A percentile compares a stretch with the other conserved stretches of the same genome.
These are phyloP conservation scores for Caenorhabditis remanei DNA, from an alignment of 1,140 invertebrate species.

Conservation along the genomic window DNA sequence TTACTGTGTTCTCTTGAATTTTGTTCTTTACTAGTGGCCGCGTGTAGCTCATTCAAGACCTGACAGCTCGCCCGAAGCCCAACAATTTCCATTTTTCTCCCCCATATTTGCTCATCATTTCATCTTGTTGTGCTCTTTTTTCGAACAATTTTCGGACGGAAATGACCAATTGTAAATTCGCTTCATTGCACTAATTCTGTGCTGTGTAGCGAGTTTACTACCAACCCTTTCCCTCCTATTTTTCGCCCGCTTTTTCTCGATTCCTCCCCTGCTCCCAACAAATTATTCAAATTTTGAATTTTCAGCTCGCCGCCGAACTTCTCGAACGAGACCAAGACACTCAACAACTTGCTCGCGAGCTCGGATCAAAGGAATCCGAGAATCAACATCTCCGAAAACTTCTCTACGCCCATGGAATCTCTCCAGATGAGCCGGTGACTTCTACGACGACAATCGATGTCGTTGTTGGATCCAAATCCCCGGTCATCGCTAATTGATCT, in stretches of 20 bases:
- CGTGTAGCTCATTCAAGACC: conserved; percentile 27
- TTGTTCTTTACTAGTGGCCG: background rate
- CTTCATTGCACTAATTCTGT: no score
- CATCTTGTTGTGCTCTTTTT: no score
- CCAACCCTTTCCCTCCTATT: no score
- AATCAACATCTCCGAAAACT: conserved; percentile 25
- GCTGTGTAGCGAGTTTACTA: no score
- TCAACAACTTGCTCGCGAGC: background rate
- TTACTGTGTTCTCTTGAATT: background rate
- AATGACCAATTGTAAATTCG: no score
- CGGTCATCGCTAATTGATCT: conserved; percentile 22
- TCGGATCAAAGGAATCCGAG: conserved; percentile 18
- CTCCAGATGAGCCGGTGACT: conserved; percentile 34
- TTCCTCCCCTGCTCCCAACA: background rate
- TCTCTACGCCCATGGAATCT: conserved; percentile 18
- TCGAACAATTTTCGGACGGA: no score
- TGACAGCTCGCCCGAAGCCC: background rate
- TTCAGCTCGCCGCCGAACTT: conserved; percentile 44
- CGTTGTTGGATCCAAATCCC: background rate
- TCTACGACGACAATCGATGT: background rate
- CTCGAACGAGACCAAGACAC: conserved; percentile 42
- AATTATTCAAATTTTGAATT: background rate
- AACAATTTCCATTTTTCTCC: background rate
- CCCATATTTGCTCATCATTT: background rate
- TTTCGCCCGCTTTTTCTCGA: no score